phyloP scores from a whole-genome alignment of 2,797 vertebrate species.

The Salarias fasciatus region DNA sequence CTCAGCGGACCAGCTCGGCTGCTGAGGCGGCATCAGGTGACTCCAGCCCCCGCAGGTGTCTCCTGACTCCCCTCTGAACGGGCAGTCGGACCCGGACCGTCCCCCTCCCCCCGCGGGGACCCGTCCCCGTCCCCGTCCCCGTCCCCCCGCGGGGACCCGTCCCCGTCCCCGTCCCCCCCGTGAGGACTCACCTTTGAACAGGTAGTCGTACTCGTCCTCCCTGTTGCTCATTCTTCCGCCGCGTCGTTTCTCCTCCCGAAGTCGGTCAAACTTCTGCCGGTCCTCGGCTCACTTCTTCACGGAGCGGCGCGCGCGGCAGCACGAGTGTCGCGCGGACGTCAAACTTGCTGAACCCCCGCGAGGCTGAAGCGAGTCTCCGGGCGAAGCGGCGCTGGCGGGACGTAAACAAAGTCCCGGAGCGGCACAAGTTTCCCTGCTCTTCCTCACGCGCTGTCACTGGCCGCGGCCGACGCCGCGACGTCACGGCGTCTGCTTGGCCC shows the following conservation, averaged over 20 bases:
- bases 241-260: conserved; percentile 6
- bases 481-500: conserved; percentile 42
- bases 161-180: no score
- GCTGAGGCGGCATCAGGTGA: no score
- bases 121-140: no score
- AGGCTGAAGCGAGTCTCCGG: neutral
- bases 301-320: neutral
- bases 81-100: no score
- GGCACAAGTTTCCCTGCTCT: conserved; percentile 65
- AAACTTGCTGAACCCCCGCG: neutral
- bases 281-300: conserved; percentile 29
- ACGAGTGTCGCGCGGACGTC: no score
- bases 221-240: conserved; percentile 81
- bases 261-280: conserved; percentile 61
- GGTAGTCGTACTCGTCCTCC: conserved; percentile 91
- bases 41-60: no score
- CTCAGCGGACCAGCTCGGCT: no score
- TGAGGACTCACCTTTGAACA: conserved; percentile 88
- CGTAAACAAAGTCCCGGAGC: neutral
- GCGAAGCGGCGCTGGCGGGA: neutral
- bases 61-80: no score
- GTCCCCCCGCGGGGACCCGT: conserved; percentile 4
- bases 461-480: conserved; percentile 55
- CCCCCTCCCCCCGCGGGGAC: neutral
- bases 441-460: conserved; percentile 68